Evolutionary conservation across 1,140 invertebrate genomes (phyloP).

Genomic region (Melanaphis sacchari): DNA sequence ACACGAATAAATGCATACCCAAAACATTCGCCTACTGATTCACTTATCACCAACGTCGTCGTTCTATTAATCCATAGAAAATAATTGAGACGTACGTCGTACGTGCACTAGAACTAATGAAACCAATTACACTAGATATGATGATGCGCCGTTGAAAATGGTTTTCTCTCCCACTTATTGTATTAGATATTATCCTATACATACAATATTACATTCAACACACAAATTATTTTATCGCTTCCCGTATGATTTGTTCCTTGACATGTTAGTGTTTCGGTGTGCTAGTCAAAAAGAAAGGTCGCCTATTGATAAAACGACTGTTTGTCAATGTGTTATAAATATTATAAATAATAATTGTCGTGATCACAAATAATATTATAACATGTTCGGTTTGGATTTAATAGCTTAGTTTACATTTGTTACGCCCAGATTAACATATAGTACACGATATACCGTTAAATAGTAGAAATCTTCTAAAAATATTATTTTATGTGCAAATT

Average conservation of each 20-base stretch:
- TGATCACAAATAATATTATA: background rate
- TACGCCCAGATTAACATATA: background rate
- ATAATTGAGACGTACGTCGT: constrained; percentile 25
- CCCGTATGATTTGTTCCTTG: constrained; percentile 38
- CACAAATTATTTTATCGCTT: constrained; percentile 24
- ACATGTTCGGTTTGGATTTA: background rate
- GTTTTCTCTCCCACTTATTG: constrained; percentile 14
- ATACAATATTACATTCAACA: background rate
- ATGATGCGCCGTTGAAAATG: background rate
- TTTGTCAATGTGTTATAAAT: background rate
- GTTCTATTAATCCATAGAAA: constrained; percentile 3
- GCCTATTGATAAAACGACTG: constrained; percentile 19
- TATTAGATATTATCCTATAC: background rate
- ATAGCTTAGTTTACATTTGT: background rate
- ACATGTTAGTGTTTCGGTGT: background rate
- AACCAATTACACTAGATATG: constrained; percentile 15
- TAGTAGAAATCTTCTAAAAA: background rate
- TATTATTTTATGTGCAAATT: background rate
- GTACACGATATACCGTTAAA: background rate
- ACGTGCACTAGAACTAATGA: constrained; percentile 39
- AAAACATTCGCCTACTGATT: background rate
- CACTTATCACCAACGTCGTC: background rate
- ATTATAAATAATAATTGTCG: constrained; percentile 30
- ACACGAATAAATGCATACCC: background rate
- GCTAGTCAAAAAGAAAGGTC: constrained; percentile 44